Evolutionary conservation across 2,113 vertebrate genomes (phyloP), one percentile per base, ranked within the genome.

Genomic region (Okapia johnstoni): DNA sequence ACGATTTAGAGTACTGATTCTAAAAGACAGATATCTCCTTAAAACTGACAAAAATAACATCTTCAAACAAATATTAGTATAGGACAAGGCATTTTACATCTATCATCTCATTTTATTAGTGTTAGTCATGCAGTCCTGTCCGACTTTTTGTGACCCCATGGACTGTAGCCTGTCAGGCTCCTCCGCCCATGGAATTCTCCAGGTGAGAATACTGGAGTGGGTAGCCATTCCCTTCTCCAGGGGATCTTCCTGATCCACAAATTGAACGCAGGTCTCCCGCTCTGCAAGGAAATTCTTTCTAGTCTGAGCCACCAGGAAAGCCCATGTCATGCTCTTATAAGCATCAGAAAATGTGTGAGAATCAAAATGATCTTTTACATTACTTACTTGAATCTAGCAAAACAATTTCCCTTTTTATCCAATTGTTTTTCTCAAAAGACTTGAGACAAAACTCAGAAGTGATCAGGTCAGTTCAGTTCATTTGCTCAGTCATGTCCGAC

Each of bases 331-430:
- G 6, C 6, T 23, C 30, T 70, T 13, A 52, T 11, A 92, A 92
- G 13, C 48, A 4, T 76, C 43, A 19, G 46, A 89, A 36, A 81
- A 76, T 30, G 3, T 50, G 26, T 81, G 40, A 93, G 28, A 90
- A 80, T 85, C 17, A 86, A 6, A 79, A 10, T 73, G 21, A 57
- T 85, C 46, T 79, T 88, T 86, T 55, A 26, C 6, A 57, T 77
- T 92, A 66, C 87, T 95, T 91, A 63, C 4, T 36, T 76, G 33
- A 63, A 92, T 73, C 17, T 58, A 73, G 40, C 14, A 61, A 96
- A 88, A 84, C 28, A 63, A 55, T 40, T 54, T 92, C 17, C 36
- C 21, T 36, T 89, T 66, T 60, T 28, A 85, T 84, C 92, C 36
- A 70, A 23, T 7, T 90, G 13, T 88, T 85, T 85, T 96, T 79